These are phyloP conservation scores for Notamacropus eugenii DNA, from an alignment of 2,797 vertebrate species.

Conservation along the genomic window DNA sequence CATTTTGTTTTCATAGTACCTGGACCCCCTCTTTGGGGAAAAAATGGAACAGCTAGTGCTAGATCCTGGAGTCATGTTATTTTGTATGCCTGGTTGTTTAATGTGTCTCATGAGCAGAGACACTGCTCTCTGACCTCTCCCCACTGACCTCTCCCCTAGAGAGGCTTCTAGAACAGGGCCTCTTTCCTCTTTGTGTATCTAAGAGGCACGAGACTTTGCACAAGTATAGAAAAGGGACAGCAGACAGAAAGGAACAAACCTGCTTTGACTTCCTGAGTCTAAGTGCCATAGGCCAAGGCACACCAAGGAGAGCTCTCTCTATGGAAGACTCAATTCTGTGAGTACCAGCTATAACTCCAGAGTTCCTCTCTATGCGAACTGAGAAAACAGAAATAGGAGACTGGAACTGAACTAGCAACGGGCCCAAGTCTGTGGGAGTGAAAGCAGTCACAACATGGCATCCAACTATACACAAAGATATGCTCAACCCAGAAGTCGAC, in stretches of 20 bases:
- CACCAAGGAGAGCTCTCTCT: not conserved
- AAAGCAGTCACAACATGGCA: no score
- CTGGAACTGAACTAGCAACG: no score
- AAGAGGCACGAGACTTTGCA: constrained; percentile 2
- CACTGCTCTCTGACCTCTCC: constrained; percentile 16
- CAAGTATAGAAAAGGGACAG: not conserved
- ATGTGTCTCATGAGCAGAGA: constrained; percentile 24
- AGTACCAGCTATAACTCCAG: no score
- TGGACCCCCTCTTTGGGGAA: no score
- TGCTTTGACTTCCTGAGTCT: not conserved
- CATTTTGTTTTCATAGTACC: no score
- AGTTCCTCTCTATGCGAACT: no score
- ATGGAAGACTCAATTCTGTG: no score
- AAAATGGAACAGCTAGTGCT: no score
- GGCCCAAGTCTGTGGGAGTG: no score
- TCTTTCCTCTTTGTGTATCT: not conserved
- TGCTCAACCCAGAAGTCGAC: not conserved
- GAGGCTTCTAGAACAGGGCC: not conserved
- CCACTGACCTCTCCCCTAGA: constrained; percentile 68
- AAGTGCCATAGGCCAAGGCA: not conserved
- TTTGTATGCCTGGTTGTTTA: constrained; percentile 53
- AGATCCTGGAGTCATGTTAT: constrained; percentile 56
- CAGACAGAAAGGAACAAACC: not conserved
- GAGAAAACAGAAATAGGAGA: no score
- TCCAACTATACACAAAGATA: not conserved